phyloP scores from a whole-genome alignment of 2,888 invertebrate species.

The Bursaphelenchus okinawaensis region DNA sequence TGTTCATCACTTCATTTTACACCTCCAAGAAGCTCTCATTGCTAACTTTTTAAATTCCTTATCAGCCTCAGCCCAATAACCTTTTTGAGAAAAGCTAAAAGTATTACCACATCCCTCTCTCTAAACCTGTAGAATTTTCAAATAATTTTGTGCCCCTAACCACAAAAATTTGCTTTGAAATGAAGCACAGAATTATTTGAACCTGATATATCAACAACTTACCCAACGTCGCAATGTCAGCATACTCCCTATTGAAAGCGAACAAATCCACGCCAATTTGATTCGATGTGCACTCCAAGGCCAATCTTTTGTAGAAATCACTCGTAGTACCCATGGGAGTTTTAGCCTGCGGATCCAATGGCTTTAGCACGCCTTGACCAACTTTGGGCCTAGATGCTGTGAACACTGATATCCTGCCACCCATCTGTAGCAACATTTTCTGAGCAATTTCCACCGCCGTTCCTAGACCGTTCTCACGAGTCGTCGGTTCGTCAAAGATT shows the following conservation, averaged over 20 bases:
- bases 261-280: slow-evolving; percentile 75
- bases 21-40: too few relatives aligned
- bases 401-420: slow-evolving; percentile 89
- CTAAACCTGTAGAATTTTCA: too few relatives aligned
- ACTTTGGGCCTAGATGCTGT: slow-evolving; percentile 72
- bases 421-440: slow-evolving; percentile 81
- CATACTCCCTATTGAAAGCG: slow-evolving; percentile 82
- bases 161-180: not conserved
- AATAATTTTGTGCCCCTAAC: too few relatives aligned
- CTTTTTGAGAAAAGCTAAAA: too few relatives aligned
- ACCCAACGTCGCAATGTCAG: slow-evolving; percentile 76
- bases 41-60: too few relatives aligned
- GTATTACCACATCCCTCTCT: too few relatives aligned
- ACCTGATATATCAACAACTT: not conserved
- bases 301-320: slow-evolving; percentile 92
- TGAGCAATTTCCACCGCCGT: slow-evolving; percentile 85
- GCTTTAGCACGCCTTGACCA: slow-evolving; percentile 77
- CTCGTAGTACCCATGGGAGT: slow-evolving; percentile 75
- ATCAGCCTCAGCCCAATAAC: too few relatives aligned
- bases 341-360: slow-evolving; percentile 11
- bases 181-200: not conserved
- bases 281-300: slow-evolving; percentile 85
- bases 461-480: slow-evolving; percentile 78
- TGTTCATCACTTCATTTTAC: not conserved
- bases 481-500: slow-evolving; percentile 65